Evolutionary conservation across 2,113 vertebrate genomes (phyloP).

Genomic region (Tetrax tetrax): DNA sequence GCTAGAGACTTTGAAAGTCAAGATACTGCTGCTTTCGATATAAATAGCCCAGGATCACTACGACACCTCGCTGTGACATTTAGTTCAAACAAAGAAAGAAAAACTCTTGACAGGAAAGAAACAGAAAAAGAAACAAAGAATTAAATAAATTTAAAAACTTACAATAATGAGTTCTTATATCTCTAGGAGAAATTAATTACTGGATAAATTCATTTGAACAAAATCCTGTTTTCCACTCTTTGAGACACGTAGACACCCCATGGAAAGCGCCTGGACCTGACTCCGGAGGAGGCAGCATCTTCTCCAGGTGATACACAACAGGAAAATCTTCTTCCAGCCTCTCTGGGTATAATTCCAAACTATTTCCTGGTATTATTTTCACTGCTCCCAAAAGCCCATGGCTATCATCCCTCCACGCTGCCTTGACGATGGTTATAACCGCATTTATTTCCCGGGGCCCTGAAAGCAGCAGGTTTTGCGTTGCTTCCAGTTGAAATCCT

Average conservation of each 20-base stretch:
- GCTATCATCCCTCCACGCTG: background rate
- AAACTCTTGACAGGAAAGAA: constrained; percentile 2
- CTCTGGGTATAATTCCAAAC: background rate
- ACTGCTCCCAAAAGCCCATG: background rate
- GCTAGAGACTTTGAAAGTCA: constrained; percentile 8
- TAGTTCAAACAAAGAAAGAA: background rate
- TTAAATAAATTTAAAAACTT: background rate
- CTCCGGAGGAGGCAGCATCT: background rate
- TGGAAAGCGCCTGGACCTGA: background rate
- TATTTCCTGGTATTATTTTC: background rate
- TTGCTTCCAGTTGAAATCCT: background rate
- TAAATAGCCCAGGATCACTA: background rate
- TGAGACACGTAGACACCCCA: background rate
- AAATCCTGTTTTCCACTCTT: background rate
- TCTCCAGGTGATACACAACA: background rate
- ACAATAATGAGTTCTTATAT: background rate
- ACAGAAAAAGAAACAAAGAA: background rate
- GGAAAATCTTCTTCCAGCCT: background rate
- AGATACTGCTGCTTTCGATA: background rate
- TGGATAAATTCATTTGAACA: background rate
- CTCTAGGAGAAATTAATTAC: background rate
- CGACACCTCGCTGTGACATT: constrained; percentile 8
- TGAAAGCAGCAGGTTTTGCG: background rate
- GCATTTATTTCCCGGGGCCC: background rate
- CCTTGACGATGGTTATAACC: background rate